These are phyloP conservation scores for Embiotoca jacksoni DNA, from an alignment of 2,113 vertebrate species.

Conservation along the genomic window DNA sequence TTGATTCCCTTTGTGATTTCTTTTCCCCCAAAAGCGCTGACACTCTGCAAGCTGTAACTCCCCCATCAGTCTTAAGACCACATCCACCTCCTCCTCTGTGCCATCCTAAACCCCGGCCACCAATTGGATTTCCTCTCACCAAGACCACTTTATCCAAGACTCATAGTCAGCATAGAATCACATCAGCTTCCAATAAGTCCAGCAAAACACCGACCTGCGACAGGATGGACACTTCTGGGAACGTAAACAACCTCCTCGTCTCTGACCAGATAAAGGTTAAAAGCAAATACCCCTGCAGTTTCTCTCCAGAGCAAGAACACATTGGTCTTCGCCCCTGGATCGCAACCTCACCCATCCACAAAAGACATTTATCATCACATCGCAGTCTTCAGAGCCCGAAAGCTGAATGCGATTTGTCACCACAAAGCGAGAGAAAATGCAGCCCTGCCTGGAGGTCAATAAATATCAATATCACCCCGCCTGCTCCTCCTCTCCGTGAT, in stretches of 20 bases:
- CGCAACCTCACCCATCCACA: fast-evolving
- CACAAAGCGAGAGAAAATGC: conserved; percentile 16
- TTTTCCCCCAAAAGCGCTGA: conserved; percentile 37
- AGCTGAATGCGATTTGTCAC: conserved; percentile 30
- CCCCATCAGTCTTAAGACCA: conserved; percentile 20
- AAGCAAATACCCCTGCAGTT: not conserved
- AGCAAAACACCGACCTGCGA: conserved; percentile 5
- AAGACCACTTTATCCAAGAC: conserved; percentile 18
- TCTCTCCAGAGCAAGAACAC: conserved; percentile 17
- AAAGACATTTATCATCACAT: conserved; percentile 22
- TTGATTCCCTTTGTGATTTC: not conserved
- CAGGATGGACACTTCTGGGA: conserved; percentile 6
- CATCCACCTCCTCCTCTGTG: conserved; percentile 27
- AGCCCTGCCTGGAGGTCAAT: conserved; percentile 5
- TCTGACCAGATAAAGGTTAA: conserved; percentile 7
- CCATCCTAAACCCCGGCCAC: conserved; percentile 42
- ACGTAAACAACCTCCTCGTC: not conserved
- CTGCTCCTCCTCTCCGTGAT: conserved; percentile 16
- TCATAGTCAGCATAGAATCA: conserved; percentile 11
- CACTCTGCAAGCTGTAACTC: not conserved
- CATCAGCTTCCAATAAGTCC: conserved; percentile 10
- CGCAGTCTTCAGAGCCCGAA: not conserved
- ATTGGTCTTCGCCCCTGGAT: not conserved
- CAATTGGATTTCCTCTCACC: not conserved
- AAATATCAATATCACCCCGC: not conserved